Base-by-base conservation (phyloP, 2,113 vertebrate genomes). In the Mirounga angustirostris region DNA sequence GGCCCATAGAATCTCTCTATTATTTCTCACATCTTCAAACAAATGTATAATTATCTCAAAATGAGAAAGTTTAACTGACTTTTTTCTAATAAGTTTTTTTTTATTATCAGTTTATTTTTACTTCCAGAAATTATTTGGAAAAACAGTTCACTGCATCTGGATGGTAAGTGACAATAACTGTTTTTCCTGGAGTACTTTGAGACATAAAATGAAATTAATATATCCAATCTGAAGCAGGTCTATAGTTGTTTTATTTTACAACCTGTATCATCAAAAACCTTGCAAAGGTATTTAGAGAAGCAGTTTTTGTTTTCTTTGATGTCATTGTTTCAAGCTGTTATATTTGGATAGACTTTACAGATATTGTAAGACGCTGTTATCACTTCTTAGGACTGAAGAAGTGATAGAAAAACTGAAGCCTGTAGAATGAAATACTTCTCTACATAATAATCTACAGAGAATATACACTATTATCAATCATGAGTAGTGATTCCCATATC, bases 401-500 rank as follows among this genome's bases (percentile, higher is more conserved):
- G 33, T 69, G 67, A 36, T 69, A 69, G 67, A 69, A 4, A 36
- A 92, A 18, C 43, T 65, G 59, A 95, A 93, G 8, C 13, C 33
- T 71, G 54, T 76, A 58, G 40, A 82, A 43, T 74, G 13, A 91
- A 56, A 43, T 30, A 54, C 4, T 96, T 88, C 59, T 54, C 13
- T 89, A 92, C 97, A 61, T 91, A 1, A 83, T 69, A 86, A 76
- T 87, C 56, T 84, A 88, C 19, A 91, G 10, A 40, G 46, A 58
- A 5, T 81, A 79, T n/a, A 15, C 7, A 30, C 11, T 69, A 50
- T 88, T 87, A 63, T 94, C 73, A 94, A 58, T 91, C 87, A 95
- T 94, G 59, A 94, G 73, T 94, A 93, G 71, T 30, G 1, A 61
- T 58, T 89, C n/a, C 61, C 79, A 73, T 87, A 63, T 89, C 92